Conservation (phyloP, 2,888 invertebrate genomes). For the Endotricha flammealis region DNA sequence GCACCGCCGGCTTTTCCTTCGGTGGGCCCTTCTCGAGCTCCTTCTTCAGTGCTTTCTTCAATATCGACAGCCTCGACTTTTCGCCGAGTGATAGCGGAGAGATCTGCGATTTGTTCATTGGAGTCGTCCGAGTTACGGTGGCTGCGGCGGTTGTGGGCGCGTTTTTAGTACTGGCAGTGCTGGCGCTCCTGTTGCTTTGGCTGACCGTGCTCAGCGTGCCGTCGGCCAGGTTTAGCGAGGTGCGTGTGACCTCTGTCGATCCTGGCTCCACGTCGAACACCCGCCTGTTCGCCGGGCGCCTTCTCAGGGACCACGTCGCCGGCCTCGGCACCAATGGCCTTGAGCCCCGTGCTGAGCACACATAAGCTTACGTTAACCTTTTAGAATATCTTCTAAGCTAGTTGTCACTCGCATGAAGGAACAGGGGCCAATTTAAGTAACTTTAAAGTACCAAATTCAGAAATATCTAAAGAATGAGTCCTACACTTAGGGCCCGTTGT, state of each 20-base stretch:
- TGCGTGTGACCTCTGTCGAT: background rate
- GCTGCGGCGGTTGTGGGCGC: slow-evolving; percentile 6
- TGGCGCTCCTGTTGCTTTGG: background rate
- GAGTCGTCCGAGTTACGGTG: slow-evolving; percentile 1
- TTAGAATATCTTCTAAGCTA: slow-evolving; percentile 5
- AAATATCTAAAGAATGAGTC: too few species aligned
- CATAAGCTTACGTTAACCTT: slow-evolving; percentile 51
- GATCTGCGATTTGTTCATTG: too few species aligned
- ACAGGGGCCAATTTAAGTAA: too few species aligned
- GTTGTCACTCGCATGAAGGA: background rate
- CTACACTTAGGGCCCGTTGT: too few species aligned
- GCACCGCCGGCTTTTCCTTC: slow-evolving; percentile 54
- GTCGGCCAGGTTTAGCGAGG: background rate
- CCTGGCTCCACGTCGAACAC: background rate
- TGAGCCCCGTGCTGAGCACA: slow-evolving; percentile 48
- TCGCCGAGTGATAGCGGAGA: slow-evolving; percentile 54
- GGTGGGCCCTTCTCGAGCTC: slow-evolving; percentile 30
- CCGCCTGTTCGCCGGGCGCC: background rate
- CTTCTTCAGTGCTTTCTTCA: slow-evolving; percentile 53
- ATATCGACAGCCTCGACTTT: slow-evolving; percentile 57
- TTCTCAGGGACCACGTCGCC: slow-evolving; percentile 10
- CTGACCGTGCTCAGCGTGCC: slow-evolving; percentile 2
- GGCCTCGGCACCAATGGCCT: slow-evolving; percentile 15
- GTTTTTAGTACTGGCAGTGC: slow-evolving; percentile 3
- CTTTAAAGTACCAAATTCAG: too few species aligned